Evolutionary conservation across 1,140 invertebrate genomes (phyloP), one percentile per base, ranked within the genome.

Genomic region (Megalopta genalis): DNA sequence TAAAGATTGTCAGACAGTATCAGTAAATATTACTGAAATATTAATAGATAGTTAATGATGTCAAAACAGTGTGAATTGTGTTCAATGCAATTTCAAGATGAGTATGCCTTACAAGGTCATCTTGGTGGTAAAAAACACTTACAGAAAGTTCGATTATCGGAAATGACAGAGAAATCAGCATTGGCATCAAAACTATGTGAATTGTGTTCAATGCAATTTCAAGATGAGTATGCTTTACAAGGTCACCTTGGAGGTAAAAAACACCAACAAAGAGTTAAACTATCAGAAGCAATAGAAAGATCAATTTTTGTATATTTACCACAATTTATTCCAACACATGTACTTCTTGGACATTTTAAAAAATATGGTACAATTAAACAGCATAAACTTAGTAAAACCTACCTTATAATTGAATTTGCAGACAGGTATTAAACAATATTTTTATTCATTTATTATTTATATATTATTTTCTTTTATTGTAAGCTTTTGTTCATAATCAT

Each of bases 281-380:
- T 62, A 39, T 25, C 27, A 0, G 67, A 89, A 42, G n/a, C 73
- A 3, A 67, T 67, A 16, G 80, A 88, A 71, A 89, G 78, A 62
- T 93, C 92, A n/a, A 84, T 94, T 67, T 93, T 91, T 83, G 83
- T 94, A 67, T 84, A 81, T 72, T 92, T 90, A 73, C 90, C 88
- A 46, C 70, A 67, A 23, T 65, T 57, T 70, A 63, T 87, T 4
- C 14, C 64, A 25, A 62, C 57, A 39, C 64, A 81, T 18, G 74
- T 84, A 46, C 54, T 93, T 49, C 8, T 89, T 16, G 42, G 87
- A 0, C 91, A 92, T 86, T 91, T 94, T 85, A 78, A 62, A 39
- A 71, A 88, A 66, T 93, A 90, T 88, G 93, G 93, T 25, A 18
- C 72, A 65, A 90, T 94, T 23, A 68, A 87, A 59, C 68, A 83